Conservation (phyloP, 2,888 invertebrate genomes). For the Hypercompe scribonia region DNA sequence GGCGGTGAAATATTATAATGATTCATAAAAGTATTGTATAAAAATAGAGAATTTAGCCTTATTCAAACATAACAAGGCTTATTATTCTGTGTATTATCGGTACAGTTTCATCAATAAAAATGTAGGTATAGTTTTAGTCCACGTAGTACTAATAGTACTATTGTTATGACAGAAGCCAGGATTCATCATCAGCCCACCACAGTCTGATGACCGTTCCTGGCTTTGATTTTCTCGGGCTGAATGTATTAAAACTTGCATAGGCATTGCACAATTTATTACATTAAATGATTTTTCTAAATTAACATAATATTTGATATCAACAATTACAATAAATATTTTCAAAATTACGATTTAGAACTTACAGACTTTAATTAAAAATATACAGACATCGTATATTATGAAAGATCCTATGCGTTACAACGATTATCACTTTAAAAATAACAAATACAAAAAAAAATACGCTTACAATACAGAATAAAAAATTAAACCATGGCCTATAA, state of each 20-base stretch:
- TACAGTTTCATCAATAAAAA: too few relatives aligned
- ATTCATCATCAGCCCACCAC: too few relatives aligned
- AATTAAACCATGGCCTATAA: slow-evolving; percentile 46
- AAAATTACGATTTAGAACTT: slow-evolving; percentile 42
- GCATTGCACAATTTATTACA: slow-evolving; percentile 41
- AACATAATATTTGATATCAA: slow-evolving; percentile 40
- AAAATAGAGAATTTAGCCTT: too few relatives aligned
- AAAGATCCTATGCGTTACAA: slow-evolving; percentile 20
- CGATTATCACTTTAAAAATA: slow-evolving; percentile 11
- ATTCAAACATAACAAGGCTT: too few relatives aligned
- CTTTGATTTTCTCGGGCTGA: too few relatives aligned
- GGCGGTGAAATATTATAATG: too few relatives aligned
- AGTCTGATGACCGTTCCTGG: too few relatives aligned
- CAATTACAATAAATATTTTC: slow-evolving; percentile 48
- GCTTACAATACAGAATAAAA: slow-evolving; percentile 23
- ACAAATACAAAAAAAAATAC: slow-evolving; percentile 13
- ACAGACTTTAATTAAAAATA: slow-evolving; percentile 33
- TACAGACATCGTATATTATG: slow-evolving; percentile 33
- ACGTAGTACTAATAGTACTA: too few relatives aligned
- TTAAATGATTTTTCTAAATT: slow-evolving; percentile 35
- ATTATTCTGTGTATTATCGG: too few relatives aligned
- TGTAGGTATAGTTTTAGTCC: too few relatives aligned
- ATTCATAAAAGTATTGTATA: too few relatives aligned
- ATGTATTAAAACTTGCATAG: slow-evolving; percentile 16
- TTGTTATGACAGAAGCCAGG: too few relatives aligned